Evolutionary conservation across 2,888 invertebrate species (phyloP), one percentile per base, ranked within the genome.

Genomic region (Drosophila phalerata): DNA sequence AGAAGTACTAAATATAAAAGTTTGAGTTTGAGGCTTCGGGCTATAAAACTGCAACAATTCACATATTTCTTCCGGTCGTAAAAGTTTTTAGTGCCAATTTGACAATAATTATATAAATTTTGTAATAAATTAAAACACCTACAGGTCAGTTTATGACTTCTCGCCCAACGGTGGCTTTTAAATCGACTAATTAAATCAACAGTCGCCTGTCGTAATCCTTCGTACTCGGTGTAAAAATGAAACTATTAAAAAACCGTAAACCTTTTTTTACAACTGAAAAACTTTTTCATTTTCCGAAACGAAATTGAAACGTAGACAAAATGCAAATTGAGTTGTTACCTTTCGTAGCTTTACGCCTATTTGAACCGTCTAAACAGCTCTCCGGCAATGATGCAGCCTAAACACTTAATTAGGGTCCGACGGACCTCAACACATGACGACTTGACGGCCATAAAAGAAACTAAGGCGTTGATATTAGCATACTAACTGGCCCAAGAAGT

Each of bases 281-380:
- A 55, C 8, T 58, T 67, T 64, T 40, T 42, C 48, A 72, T 74
- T 74, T 74, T 78, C 49, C 56, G 25, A 63, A 63, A 57, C 9
- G 22, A 69, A 79, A 81, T 69, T 73, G 62, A 81, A 73, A 81
- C 49, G 74, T 67, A 52, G 19, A 55, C 48, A 75, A 86, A 85
- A 90, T 90, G 90, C 81, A 90, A 90, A 90, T 90, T 81, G 89
- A 88, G 83, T 68, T 81, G 79, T 80, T 70, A 64, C 57, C 66
- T 57, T 48, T 43, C 40, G 66, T 53, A 76, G 73, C 74, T 82
- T 80, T 69, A 79, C 84, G 86, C 81, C 85, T 79, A 63, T 73
- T 81, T 85, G 79, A 62, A 67, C 70, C 13, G 73, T 38, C 66
- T 62, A 70, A 77, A 37, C 37, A 58, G 64, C 17, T 57, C 52